Evolutionary conservation across 2,888 invertebrate species (phyloP).

Genomic region (Gasteruption jaculator): DNA sequence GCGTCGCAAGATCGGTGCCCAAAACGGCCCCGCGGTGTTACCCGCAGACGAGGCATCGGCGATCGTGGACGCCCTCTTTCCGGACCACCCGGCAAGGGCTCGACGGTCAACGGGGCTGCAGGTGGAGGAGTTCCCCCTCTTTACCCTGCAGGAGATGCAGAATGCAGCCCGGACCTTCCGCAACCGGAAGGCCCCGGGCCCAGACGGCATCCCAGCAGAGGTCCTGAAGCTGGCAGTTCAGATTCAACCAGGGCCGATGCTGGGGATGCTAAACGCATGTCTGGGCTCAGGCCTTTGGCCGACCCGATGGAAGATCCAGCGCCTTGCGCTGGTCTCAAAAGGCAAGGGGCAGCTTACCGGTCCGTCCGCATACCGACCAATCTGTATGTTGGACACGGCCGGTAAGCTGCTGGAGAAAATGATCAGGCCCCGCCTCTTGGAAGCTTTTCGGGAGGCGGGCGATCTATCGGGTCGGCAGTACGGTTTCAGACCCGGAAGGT

Average conservation of each 20-base stretch:
- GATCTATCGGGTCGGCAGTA: constrained; percentile 9
- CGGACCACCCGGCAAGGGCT: constrained; percentile 11
- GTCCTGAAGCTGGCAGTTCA: constrained; percentile 20
- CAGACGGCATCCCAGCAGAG: constrained; percentile 27
- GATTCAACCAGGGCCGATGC: no score
- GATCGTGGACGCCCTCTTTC: constrained; percentile 19
- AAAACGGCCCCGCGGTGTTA: no score
- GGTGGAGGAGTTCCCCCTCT: constrained; percentile 8
- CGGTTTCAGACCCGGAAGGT: constrained; percentile 17
- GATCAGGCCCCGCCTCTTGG: constrained; percentile 24
- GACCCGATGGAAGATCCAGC: constrained; percentile 21
- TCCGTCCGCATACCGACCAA: constrained; percentile 26
- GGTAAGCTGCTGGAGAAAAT: constrained; percentile 26
- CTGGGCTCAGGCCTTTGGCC: constrained; percentile 17
- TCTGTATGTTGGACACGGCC: constrained; percentile 29
- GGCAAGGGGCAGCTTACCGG: constrained; percentile 15
- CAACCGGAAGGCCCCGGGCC: constrained; percentile 24
- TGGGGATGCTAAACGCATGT: no score
- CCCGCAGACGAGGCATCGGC: constrained; percentile 1
- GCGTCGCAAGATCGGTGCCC: constrained; percentile 10
- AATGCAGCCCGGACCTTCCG: constrained; percentile 16
- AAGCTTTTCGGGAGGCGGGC: constrained; percentile 17
- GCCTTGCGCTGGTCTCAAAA: constrained; percentile 18
- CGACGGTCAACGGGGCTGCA: no score
- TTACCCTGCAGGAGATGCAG: constrained; percentile 19